phyloP scores from a whole-genome alignment of 2,888 invertebrate species.

The Zaprionus obscuricornis region DNA sequence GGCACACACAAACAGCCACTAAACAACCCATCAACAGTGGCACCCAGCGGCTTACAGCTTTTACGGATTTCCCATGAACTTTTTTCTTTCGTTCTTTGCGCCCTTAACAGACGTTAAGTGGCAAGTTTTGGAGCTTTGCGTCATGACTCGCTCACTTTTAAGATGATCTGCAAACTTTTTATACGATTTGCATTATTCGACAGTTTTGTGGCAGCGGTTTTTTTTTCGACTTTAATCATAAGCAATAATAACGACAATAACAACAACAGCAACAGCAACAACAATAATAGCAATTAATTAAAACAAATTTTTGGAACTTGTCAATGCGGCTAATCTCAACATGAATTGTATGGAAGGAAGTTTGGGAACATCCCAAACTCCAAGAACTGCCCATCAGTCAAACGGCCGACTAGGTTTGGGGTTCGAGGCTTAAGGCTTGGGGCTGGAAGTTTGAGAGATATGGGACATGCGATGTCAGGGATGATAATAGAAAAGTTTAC shows the following conservation, averaged over 20 bases:
- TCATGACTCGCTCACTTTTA: conserved; percentile 51
- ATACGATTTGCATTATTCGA: conserved; percentile 71
- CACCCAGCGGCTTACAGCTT: conserved; percentile 36
- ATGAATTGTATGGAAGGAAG: too few relatives aligned
- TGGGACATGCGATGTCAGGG: too few relatives aligned
- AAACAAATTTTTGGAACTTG: conserved; percentile 46
- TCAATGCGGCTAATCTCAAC: conserved; percentile 51
- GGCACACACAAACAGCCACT: conserved; percentile 9
- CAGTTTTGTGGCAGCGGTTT: conserved; percentile 16
- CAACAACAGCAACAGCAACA: too few relatives aligned
- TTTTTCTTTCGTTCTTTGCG: conserved; percentile 12
- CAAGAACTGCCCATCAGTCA: conserved; percentile 20
- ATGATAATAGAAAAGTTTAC: conserved; percentile 62
- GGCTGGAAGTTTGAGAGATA: neutral
- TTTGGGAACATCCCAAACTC: conserved; percentile 18
- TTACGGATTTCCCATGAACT: conserved; percentile 54
- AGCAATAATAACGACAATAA: conserved; percentile 30
- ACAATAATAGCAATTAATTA: conserved; percentile 71
- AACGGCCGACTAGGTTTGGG: neutral
- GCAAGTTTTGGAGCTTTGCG: conserved; percentile 60
- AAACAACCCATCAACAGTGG: conserved; percentile 1
- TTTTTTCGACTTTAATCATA: conserved; percentile 47
- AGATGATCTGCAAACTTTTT: conserved; percentile 54
- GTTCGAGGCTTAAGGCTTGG: too few relatives aligned
- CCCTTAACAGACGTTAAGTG: conserved; percentile 51